phyloP scores from a whole-genome alignment of 2,797 vertebrate genomes.

The Gymnopithys bicolor region DNA sequence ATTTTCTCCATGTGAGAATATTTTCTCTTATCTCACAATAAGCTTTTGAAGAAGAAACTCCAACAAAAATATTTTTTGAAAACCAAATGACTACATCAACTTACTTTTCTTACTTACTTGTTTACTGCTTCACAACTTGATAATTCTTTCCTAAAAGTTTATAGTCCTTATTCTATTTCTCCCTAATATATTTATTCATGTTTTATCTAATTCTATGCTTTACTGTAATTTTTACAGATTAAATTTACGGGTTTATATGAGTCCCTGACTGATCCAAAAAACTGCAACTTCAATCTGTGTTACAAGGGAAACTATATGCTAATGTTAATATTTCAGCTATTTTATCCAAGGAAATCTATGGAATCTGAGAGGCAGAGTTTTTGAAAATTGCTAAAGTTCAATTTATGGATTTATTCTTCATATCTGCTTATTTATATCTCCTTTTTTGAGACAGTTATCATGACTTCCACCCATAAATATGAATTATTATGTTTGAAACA shows the following conservation, averaged over 20 bases:
- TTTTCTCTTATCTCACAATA: background rate
- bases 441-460: background rate
- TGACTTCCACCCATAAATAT: background rate
- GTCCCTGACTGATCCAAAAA: background rate
- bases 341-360: background rate
- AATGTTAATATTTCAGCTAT: background rate
- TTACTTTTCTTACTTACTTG: background rate
- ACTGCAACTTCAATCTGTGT: fast-evolving
- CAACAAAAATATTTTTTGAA: background rate
- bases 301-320: background rate
- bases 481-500: background rate
- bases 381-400: background rate
- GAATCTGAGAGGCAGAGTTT: background rate
- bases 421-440: background rate
- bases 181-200: background rate
- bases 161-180: background rate
- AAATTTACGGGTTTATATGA: background rate
- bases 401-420: background rate
- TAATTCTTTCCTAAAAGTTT: background rate
- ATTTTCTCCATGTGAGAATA: background rate
- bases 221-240: background rate
- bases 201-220: background rate
- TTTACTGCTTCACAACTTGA: background rate
- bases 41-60: background rate
- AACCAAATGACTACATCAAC: background rate